Evolutionary conservation across 1,140 invertebrate species (phyloP).

Genomic region (Micrasema longulum): DNA sequence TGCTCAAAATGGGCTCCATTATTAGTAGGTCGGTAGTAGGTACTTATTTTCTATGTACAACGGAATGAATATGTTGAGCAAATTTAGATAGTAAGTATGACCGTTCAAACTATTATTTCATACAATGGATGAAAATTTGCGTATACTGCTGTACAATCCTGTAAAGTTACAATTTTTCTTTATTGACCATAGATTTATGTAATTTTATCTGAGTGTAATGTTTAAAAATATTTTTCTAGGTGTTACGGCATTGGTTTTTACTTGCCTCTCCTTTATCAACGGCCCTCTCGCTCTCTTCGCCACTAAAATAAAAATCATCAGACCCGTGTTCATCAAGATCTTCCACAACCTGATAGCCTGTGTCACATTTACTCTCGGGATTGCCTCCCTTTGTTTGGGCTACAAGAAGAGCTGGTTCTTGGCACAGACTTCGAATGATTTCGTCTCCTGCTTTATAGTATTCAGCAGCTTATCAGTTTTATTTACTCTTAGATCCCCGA

Average conservation of each 20-base stretch:
- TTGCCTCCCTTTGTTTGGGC: slow-evolving; percentile 34
- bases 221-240: slow-evolving; percentile 49
- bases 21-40: no score
- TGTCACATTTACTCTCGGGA: slow-evolving; percentile 38
- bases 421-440: slow-evolving; percentile 22
- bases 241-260: slow-evolving; percentile 38
- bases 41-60: no score
- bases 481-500: slow-evolving; percentile 42
- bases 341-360: slow-evolving; percentile 41
- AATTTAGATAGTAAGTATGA: no score
- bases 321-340: slow-evolving; percentile 39
- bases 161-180: no score
- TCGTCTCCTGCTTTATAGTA: slow-evolving; percentile 38
- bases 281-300: slow-evolving; percentile 41
- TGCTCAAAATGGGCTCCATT: no score
- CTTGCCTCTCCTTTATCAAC: slow-evolving; percentile 28
- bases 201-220: no score
- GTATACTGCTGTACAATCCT: no score
- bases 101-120: no score
- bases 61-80: no score
- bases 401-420: slow-evolving; percentile 46
- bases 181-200: no score
- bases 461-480: slow-evolving; percentile 43
- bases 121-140: no score
- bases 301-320: slow-evolving; percentile 2